phyloP scores from a whole-genome alignment of 2,797 vertebrate genomes.

The Acanthurus leucopareius region DNA sequence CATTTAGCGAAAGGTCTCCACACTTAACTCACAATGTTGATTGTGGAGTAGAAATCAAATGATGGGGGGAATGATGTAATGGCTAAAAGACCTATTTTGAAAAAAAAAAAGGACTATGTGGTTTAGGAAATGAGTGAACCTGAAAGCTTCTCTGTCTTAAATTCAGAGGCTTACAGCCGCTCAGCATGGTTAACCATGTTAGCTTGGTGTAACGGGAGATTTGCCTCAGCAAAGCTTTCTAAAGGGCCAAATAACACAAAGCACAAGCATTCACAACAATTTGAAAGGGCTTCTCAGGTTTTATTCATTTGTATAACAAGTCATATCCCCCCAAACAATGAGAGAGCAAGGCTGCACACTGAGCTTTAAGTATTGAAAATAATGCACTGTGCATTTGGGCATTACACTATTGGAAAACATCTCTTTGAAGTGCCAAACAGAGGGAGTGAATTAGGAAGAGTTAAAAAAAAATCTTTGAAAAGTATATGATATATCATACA shows the following conservation, averaged over 20 bases:
- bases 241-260: slow-evolving; percentile 45
- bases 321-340: slow-evolving; percentile 39
- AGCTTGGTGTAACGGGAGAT: slow-evolving; percentile 34
- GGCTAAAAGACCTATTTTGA: neutral
- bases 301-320: slow-evolving; percentile 26
- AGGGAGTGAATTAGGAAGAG: neutral
- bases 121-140: slow-evolving; percentile 26
- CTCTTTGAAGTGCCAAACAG: slow-evolving; percentile 28
- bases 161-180: slow-evolving; percentile 33
- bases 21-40: slow-evolving; percentile 38
- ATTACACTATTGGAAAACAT: slow-evolving; percentile 31
- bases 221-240: slow-evolving; percentile 35
- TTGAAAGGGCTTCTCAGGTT: slow-evolving; percentile 30
- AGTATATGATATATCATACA: neutral
- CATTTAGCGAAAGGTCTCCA: slow-evolving; percentile 63
- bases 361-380: slow-evolving; percentile 31
- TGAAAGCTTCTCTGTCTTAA: slow-evolving; percentile 27
- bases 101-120: neutral
- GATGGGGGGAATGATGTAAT: slow-evolving; percentile 21
- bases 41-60: slow-evolving; percentile 39
- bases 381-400: slow-evolving; percentile 9
- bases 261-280: slow-evolving; percentile 24
- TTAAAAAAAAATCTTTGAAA: neutral
- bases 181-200: slow-evolving; percentile 36
- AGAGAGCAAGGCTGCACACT: slow-evolving; percentile 21